Evolutionary conservation across 30 jellyfish, hydroid and myxozoan species (phyloP).

Genomic region (Aurelia aurita complex sp. Pacific): DNA sequence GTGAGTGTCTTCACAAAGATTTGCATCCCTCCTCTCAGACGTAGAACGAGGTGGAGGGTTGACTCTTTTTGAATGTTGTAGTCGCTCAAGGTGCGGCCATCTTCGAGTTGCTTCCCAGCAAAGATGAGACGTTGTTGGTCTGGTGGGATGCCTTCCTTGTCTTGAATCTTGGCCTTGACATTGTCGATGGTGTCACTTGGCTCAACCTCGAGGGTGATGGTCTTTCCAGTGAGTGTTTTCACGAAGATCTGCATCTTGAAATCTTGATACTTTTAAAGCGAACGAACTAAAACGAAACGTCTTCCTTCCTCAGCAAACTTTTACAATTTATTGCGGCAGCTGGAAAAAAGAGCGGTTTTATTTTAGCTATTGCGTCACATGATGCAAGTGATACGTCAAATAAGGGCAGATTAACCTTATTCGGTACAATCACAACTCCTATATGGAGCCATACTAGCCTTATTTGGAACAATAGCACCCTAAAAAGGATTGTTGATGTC

Average conservation of each 20-base stretch:
- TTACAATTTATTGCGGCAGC: too few species aligned
- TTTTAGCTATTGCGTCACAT: too few species aligned
- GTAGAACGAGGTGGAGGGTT: constrained; percentile 92
- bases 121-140: constrained; percentile 97
- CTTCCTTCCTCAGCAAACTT: too few species aligned
- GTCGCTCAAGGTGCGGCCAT: constrained; percentile 98
- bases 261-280: background rate
- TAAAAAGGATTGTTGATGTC: too few species aligned
- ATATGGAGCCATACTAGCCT: too few species aligned
- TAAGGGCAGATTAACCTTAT: constrained; percentile 4
- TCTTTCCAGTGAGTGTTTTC: constrained; percentile 94
- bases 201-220: constrained; percentile 97
- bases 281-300: too few species aligned
- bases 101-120: constrained; percentile 98
- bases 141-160: constrained; percentile 99
- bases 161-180: constrained; percentile 95
- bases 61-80: constrained; percentile 88
- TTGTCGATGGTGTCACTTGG: constrained; percentile 93
- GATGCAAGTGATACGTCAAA: background rate
- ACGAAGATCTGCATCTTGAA: constrained; percentile 80
- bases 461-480: too few species aligned
- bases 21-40: constrained; percentile 96
- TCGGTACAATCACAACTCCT: background rate
- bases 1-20: constrained; percentile 91
- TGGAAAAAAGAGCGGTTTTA: background rate